phyloP scores from a whole-genome alignment of 92 coral and sea anemone species.

The Anthopleura xanthogrammica region DNA sequence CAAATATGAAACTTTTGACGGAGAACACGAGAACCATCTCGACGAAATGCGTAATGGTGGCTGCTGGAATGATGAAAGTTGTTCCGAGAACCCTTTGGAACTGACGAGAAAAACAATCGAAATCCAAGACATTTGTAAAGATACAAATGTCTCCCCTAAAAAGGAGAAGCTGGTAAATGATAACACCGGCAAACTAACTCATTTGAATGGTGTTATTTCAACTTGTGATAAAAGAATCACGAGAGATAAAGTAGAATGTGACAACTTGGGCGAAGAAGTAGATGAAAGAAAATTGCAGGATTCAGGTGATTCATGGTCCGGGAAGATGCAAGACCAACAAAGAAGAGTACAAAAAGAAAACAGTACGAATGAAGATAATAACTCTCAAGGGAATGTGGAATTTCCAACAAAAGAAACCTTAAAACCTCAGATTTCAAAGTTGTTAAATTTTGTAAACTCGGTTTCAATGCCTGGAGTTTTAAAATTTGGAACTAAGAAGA shows the following conservation, averaged over 20 bases:
- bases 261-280: not conserved
- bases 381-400: no score
- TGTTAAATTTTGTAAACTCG: conserved; percentile 22
- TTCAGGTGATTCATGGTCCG: not conserved
- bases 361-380: not conserved
- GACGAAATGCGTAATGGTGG: not conserved
- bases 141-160: not conserved
- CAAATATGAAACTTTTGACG: not conserved
- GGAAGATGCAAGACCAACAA: not conserved
- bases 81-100: not conserved
- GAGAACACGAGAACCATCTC: not conserved
- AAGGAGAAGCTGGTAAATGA: not conserved
- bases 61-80: not conserved
- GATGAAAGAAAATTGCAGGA: not conserved
- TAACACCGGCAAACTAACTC: not conserved
- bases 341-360: no score
- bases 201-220: not conserved
- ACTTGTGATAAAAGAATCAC: not conserved
- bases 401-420: not conserved
- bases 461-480: conserved; percentile 9
- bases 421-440: conserved; percentile 21
- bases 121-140: not conserved
- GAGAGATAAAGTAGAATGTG: not conserved
- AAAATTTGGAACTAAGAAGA: not conserved
- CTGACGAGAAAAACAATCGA: not conserved